These are phyloP conservation scores for Macropodus opercularis DNA, from an alignment of 2,797 vertebrate species.

Conservation along the genomic window DNA sequence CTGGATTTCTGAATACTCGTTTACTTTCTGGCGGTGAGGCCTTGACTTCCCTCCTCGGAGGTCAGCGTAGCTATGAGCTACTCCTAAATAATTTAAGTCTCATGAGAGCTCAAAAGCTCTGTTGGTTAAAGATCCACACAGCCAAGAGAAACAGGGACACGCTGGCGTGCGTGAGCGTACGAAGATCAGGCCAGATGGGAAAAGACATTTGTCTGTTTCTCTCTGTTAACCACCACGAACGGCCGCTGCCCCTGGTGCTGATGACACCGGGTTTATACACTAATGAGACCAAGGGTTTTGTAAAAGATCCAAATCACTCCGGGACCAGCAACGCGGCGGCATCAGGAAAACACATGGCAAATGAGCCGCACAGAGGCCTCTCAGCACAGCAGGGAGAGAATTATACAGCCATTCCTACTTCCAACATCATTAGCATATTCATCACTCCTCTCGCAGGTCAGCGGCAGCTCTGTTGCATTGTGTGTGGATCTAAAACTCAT, in stretches of 20 bases:
- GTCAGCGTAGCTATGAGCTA: no score
- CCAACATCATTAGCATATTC: slow-evolving; percentile 66
- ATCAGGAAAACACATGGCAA: slow-evolving; percentile 59
- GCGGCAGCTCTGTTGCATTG: slow-evolving; percentile 25
- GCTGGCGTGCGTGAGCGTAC: slow-evolving; percentile 21
- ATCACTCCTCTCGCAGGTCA: slow-evolving; percentile 54
- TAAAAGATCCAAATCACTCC: slow-evolving; percentile 64
- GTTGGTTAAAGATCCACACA: slow-evolving; percentile 19
- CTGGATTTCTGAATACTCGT: not conserved
- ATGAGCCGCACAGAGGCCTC: slow-evolving; percentile 64
- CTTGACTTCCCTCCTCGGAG: no score
- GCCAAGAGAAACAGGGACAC: slow-evolving; percentile 4
- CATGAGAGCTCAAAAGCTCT: slow-evolving; percentile 2
- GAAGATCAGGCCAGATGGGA: slow-evolving; percentile 35
- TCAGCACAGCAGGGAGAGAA: slow-evolving; percentile 63
- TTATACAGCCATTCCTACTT: slow-evolving; percentile 67
- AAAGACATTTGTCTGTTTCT: slow-evolving; percentile 52
- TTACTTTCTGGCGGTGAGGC: no score
- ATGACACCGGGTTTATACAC: slow-evolving; percentile 49
- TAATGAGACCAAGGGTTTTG: slow-evolving; percentile 70
- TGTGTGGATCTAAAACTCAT: slow-evolving; percentile 29
- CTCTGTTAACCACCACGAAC: slow-evolving; percentile 61
- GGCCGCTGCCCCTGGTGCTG: slow-evolving; percentile 39
- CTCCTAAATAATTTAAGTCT: slow-evolving; percentile 2
- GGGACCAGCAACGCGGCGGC: slow-evolving; percentile 25